These are phyloP conservation scores for Agriopis leucophaearia DNA, from an alignment of 2,888 invertebrate genomes.

Conservation along the genomic window DNA sequence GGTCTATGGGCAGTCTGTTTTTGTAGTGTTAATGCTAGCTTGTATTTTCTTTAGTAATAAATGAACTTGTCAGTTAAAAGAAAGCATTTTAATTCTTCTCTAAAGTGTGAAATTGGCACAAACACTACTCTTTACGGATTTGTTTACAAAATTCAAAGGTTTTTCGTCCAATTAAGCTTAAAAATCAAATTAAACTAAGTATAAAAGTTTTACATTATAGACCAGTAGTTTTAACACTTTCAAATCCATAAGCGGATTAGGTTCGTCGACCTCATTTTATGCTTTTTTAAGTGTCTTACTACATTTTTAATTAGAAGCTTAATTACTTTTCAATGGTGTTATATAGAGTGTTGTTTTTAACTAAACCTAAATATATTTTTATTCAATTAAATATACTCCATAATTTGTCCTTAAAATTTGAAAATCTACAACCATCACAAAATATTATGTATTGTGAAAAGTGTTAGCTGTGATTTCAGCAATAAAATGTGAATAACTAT, in stretches of 20 bases:
- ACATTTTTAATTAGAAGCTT: slow-evolving; percentile 39
- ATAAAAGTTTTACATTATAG: slow-evolving; percentile 13
- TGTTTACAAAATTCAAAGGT: slow-evolving; percentile 5
- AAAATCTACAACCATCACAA: too few relatives aligned
- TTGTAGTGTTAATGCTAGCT: too few relatives aligned
- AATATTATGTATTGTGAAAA: too few relatives aligned
- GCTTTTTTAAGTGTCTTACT: slow-evolving; percentile 37
- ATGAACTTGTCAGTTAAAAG: neutral
- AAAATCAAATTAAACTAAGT: slow-evolving; percentile 20
- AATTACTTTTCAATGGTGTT: slow-evolving; percentile 34
- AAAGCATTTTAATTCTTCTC: neutral
- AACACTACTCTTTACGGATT: neutral
- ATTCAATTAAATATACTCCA: too few relatives aligned
- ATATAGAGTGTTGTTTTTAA: slow-evolving; percentile 21
- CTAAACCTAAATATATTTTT: too few relatives aligned
- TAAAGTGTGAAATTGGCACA: neutral
- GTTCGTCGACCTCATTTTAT: slow-evolving; percentile 42
- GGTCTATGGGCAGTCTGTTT: too few relatives aligned
- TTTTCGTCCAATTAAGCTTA: slow-evolving; percentile 26
- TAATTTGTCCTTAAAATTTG: too few relatives aligned
- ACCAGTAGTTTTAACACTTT: slow-evolving; percentile 39
- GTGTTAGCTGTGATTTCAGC: too few relatives aligned
- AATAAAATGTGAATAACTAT: too few relatives aligned
- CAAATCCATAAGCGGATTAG: slow-evolving; percentile 45
- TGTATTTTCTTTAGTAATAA: too few relatives aligned